Conservation (phyloP, 1,140 invertebrate genomes). For the Trachelipus rathkii region DNA sequence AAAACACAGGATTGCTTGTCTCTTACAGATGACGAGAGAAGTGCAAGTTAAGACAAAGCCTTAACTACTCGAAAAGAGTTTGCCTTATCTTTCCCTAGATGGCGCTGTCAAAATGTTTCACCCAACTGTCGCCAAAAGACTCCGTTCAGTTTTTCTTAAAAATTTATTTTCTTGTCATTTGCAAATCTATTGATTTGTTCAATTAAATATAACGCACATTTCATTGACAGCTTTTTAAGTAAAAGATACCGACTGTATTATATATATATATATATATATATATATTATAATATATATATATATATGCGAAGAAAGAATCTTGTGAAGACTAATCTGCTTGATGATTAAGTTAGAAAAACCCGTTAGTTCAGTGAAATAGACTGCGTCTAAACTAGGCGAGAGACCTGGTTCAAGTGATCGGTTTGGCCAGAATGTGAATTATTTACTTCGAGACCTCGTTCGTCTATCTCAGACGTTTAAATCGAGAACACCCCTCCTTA, state of each 20-base stretch:
- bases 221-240: background rate
- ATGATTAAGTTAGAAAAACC: too few relatives aligned
- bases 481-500: too few relatives aligned
- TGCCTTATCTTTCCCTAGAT: conserved; percentile 2
- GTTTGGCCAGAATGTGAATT: too few relatives aligned
- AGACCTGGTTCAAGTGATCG: too few relatives aligned
- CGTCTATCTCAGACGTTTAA: too few relatives aligned
- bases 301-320: background rate
- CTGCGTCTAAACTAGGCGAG: too few relatives aligned
- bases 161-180: background rate
- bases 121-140: conserved; percentile 5
- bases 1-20: background rate
- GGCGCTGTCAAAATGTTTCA: conserved; percentile 11
- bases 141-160: background rate
- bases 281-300: background rate
- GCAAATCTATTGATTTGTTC: background rate
- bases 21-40: conserved; percentile 9
- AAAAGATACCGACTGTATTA: too few relatives aligned
- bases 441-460: too few relatives aligned
- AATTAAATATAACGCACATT: conserved; percentile 1
- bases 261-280: background rate
- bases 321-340: too few relatives aligned
- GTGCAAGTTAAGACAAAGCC: conserved; percentile 3
- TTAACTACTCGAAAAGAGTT: conserved; percentile 13
- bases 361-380: too few relatives aligned